phyloP scores from a whole-genome alignment of 2,113 vertebrate genomes.

The Monarcha castaneiventris region DNA sequence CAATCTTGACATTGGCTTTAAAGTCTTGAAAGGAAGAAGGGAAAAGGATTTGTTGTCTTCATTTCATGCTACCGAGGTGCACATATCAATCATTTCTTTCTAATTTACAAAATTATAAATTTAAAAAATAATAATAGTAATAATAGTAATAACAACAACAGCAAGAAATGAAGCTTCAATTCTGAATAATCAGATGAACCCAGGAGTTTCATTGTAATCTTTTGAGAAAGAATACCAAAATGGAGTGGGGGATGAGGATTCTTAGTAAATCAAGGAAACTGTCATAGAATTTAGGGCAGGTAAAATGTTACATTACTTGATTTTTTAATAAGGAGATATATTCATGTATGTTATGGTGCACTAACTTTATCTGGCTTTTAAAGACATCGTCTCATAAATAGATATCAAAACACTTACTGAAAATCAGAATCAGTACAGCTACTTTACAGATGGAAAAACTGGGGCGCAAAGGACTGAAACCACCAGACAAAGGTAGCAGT shows the following conservation, averaged over 20 bases:
- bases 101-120: not conserved
- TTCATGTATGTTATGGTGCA: not conserved
- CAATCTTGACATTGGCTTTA: not conserved
- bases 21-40: not conserved
- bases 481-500: not conserved
- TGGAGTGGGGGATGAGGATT: not conserved
- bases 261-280: not conserved
- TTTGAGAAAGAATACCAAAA: not conserved
- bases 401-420: not conserved
- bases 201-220: not conserved
- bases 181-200: not conserved
- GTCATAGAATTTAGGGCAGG: not conserved
- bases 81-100: not conserved
- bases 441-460: not conserved
- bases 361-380: not conserved
- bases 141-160: fast-evolving
- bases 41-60: not conserved
- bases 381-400: not conserved
- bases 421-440: not conserved
- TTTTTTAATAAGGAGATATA: not conserved
- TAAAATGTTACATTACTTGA: not conserved
- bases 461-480: not conserved
- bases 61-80: not conserved
- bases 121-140: not conserved
- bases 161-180: not conserved